These are phyloP conservation scores for Erethizon dorsatum DNA, from an alignment of 2,797 vertebrate genomes.

Conservation along the genomic window DNA sequence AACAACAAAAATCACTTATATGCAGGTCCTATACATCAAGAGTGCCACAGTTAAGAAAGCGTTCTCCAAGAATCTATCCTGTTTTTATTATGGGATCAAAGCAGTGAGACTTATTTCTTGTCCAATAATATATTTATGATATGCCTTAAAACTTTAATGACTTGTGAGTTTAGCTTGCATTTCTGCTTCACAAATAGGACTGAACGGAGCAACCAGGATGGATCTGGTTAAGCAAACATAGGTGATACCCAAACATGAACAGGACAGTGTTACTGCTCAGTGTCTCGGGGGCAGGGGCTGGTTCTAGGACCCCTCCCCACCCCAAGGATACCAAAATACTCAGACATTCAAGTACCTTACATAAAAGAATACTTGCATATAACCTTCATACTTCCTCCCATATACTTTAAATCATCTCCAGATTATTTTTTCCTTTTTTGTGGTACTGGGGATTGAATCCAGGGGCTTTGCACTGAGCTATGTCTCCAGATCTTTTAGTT, in stretches of 20 bases:
- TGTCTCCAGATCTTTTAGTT: not conserved
- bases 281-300: not conserved
- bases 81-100: slow-evolving; percentile 65
- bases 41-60: not conserved
- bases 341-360: not conserved
- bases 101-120: slow-evolving; percentile 5
- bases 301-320: not conserved
- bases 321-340: not conserved
- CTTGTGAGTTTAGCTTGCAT: slow-evolving; percentile 3
- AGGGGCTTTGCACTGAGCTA: not conserved
- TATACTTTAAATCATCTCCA: not conserved
- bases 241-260: not conserved
- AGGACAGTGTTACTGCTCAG: not conserved
- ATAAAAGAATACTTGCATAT: no score
- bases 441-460: not conserved
- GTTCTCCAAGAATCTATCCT: not conserved
- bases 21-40: not conserved
- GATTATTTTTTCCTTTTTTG: not conserved
- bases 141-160: slow-evolving; percentile 58
- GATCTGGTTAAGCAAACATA: not conserved
- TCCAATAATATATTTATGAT: slow-evolving; percentile 55
- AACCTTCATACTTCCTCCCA: not conserved
- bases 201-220: not conserved
- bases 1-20: not conserved
- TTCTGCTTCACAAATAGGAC: slow-evolving; percentile 58